Base-by-base conservation (phyloP, 2,797 vertebrate genomes). In the Macroramphosus scolopax region DNA sequence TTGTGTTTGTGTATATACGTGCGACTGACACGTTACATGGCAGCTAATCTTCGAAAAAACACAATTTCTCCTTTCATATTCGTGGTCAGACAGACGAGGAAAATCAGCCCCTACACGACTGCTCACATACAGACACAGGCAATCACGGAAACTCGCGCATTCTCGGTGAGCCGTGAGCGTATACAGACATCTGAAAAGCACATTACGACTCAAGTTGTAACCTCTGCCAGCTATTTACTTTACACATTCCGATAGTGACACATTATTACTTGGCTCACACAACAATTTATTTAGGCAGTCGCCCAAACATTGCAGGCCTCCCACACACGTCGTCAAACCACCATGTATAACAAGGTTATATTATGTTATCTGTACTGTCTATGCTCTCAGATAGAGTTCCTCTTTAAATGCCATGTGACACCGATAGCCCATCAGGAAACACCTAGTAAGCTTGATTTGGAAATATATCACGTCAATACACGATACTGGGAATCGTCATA, bases 201-300 rank as follows among this genome's bases (percentile, higher is more conserved):
- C 8, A 30, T 11, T 18, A 42, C 6, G 8, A 31, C 16, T 1
- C 4, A n/a, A 16, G 24, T 15, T 15, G 48, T 49, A n/a, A n/a
- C n/a, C 24, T 36, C 12, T 58, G 73, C 71, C 72, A 71, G 50
- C 35, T 73, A 70, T 81, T 78, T 71, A 72, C 71, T 46, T 48
- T 35, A 67, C 64, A 60, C 43, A 51, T 71, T 60, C 35, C 55
- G 46, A 48, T 45, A 55, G 62, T 78, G 65, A 34, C 48, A 76
- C 67, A 50, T 64, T 71, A 45, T 63, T 39, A 42, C 60, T 80
- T 75, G 75, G 71, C 77, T 78, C 31, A 32, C 29, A 51, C 1
- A 5, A 39, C 16, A 58, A 66, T 57, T 44, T 57, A 75, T 74
- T 42, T 30, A 70, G 81, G 73, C 77, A 63, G 45, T 55, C 20